Percentiles rank a stretch among this genome's conserved stretches.
Conservation (phyloP, 2,797 vertebrate species). For the Staurois parvus region DNA sequence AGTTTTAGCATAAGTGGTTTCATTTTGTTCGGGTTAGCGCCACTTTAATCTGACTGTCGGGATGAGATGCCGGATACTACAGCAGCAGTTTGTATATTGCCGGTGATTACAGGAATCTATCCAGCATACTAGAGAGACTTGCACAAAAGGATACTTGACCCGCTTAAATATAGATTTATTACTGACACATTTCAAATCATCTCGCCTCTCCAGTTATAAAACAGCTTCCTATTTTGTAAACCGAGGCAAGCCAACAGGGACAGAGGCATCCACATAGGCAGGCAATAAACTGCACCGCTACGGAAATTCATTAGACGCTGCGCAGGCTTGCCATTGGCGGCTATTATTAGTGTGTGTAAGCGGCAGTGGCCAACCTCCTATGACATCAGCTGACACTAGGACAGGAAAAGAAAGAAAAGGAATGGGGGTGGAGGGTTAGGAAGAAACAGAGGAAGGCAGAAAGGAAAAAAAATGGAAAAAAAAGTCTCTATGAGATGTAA, state of each 20-base stretch:
- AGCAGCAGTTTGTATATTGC: neutral
- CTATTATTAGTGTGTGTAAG: neutral
- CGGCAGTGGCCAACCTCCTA: neutral
- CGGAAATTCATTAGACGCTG: neutral
- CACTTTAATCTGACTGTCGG: conserved; percentile 20
- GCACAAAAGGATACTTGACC: conserved; percentile 27
- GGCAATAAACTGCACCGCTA: neutral
- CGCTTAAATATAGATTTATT: conserved; percentile 42
- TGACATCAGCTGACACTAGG: neutral
- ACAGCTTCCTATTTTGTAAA: neutral
- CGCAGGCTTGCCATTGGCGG: neutral
- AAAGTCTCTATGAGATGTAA: too few species aligned
- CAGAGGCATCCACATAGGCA: neutral
- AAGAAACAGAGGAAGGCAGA: too few species aligned
- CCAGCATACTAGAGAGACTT: conserved; percentile 3
- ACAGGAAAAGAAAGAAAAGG: neutral
- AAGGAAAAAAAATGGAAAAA: too few species aligned
- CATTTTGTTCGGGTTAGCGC: conserved; percentile 29
- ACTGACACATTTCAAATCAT: conserved; percentile 3
- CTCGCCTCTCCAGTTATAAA: neutral
- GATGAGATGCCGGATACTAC: neutral
- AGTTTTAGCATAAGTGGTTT: conserved; percentile 43
- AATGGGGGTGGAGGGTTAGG: neutral
- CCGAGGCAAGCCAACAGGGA: neutral
- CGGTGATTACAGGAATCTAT: conserved; percentile 19